Evolutionary conservation across 1,140 invertebrate species (phyloP).

Genomic region (Brachionus calyciflorus): DNA sequence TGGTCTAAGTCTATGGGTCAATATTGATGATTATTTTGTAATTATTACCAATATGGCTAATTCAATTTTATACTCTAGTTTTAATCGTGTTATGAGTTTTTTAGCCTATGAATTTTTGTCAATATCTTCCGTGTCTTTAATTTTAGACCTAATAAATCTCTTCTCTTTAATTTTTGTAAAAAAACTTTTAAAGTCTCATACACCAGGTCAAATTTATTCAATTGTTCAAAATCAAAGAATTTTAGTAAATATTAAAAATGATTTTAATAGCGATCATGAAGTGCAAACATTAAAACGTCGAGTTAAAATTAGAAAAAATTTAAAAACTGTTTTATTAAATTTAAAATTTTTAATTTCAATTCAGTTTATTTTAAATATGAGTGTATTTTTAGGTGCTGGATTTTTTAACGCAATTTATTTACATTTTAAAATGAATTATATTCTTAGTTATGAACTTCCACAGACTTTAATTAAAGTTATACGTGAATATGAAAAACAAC

Average conservation of each 20-base stretch:
- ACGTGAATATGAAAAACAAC: constrained; percentile 32
- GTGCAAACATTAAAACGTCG: background rate
- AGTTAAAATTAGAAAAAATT: background rate
- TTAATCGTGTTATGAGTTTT: constrained; percentile 13
- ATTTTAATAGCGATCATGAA: background rate
- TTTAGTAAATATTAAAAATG: background rate
- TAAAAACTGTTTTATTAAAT: background rate
- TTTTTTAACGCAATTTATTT: constrained; percentile 28
- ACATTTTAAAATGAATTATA: constrained; percentile 6
- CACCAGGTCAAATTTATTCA: background rate
- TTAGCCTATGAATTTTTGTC: background rate
- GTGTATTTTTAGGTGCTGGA: background rate
- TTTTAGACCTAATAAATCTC: background rate
- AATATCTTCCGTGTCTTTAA: background rate
- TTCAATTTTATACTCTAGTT: constrained; percentile 12
- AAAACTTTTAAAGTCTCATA: constrained; percentile 19
- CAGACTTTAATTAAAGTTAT: constrained; percentile 37
- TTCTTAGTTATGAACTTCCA: constrained; percentile 30
- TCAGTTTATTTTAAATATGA: background rate
- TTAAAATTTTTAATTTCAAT: background rate
- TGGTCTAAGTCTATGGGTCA: constrained; percentile 5
- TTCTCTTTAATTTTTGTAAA: background rate
- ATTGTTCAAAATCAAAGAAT: constrained; percentile 10
- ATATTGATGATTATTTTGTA: background rate
- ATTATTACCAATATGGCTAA: constrained; percentile 15